Evolutionary conservation across 2,888 invertebrate genomes (phyloP), one percentile per base, ranked within the genome.

Genomic region (Biston stratarius): DNA sequence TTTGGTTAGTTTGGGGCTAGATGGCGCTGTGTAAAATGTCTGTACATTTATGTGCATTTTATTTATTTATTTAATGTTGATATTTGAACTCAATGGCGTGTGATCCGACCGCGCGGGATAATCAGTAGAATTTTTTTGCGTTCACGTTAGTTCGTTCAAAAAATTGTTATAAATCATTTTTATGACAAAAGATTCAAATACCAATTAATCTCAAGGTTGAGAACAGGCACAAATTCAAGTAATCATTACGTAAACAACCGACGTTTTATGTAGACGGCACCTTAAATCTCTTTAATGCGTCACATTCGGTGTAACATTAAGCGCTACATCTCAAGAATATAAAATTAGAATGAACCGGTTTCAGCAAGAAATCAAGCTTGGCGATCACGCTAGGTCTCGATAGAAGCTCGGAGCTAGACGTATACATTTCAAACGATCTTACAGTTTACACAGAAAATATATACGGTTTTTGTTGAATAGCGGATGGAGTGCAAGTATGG

Each of bases 281-380:
- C 69, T 64, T 72, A 69, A 74, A 74, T 72, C 72, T 72, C 55
- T 69, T 67, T 72, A 70, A 74, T 74, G 70, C 65, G 70, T 70
- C 74, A 74, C 69, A 67, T 62, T 65, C 70, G 68, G 62, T 67
- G 70, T 68, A 60, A 52, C 69, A 69, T 70, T 70, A 69, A 72
- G 65, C 61, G 69, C 60, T 64, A 70, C 58, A 67, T 66, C 59
- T 56, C 33, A 65, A 57, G 69, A 64, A 69, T 67, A 64, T 70
- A 58, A 70, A 66, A 74, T 71, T 62, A 64, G 61, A 56, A 59
- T 44, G 48, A 64, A 71, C 57, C 53, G 64, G 58, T 62, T 61
- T 65, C 49, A 33, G 44, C 14, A 48, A 42, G 34, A 65, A 49
- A 45, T 56, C 55, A 51, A 48, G 42, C 36, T 48, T 15, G n/a